phyloP scores from a whole-genome alignment of 1,140 invertebrate genomes.

The Saccostrea cuccullata region DNA sequence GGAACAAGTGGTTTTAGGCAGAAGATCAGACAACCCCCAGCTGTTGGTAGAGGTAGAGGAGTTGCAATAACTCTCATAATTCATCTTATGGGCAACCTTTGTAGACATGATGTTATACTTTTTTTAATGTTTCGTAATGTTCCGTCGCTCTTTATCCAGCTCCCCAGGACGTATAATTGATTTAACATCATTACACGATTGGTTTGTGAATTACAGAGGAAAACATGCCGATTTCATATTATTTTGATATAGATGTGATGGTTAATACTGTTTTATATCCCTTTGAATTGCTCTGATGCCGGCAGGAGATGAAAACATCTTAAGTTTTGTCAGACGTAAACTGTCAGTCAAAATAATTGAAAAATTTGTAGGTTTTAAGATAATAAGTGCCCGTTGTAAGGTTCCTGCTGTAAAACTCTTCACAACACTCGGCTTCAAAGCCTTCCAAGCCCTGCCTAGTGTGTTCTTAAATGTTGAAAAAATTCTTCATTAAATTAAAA shows the following conservation, averaged over 20 bases:
- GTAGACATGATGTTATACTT: constrained; percentile 15
- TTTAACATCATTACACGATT: constrained; percentile 36
- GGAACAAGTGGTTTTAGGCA: constrained; percentile 1
- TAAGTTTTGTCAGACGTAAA: constrained; percentile 20
- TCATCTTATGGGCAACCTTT: constrained; percentile 14
- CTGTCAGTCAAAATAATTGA: constrained; percentile 36
- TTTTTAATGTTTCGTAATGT: constrained; percentile 30
- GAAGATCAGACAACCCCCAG: constrained; percentile 7
- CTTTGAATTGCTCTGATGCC: constrained; percentile 27
- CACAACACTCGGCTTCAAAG: constrained; percentile 17
- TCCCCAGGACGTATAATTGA: constrained; percentile 25
- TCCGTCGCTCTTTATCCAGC: constrained; percentile 14
- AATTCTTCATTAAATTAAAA: constrained; percentile 30
- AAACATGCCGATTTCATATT: constrained; percentile 34
- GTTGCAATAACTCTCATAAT: constrained; percentile 3
- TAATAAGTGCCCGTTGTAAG: constrained; percentile 11
- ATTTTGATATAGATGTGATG: constrained; percentile 34
- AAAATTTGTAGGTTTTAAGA: constrained; percentile 31
- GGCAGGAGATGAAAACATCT: constrained; percentile 26
- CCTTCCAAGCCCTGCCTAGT: constrained; percentile 14
- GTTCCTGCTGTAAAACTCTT: background rate
- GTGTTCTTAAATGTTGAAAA: constrained; percentile 12
- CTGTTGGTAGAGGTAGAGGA: background rate
- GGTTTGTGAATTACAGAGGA: constrained; percentile 32
- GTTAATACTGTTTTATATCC: constrained; percentile 26